These are phyloP conservation scores for Leucoraja erinaceus DNA, from an alignment of 2,113 vertebrate species.

Conservation along the genomic window DNA sequence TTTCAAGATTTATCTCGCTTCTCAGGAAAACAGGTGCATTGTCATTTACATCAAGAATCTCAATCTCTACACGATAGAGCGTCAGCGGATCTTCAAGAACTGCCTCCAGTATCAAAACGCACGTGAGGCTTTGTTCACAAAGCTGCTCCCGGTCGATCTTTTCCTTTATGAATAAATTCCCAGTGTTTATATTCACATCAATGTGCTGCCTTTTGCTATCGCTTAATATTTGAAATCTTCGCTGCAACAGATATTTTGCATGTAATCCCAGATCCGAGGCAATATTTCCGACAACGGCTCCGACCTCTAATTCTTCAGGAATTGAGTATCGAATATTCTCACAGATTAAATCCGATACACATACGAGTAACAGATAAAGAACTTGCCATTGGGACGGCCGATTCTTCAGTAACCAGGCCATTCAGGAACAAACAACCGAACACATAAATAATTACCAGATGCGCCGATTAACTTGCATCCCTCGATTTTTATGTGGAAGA, in stretches of 20 bases:
- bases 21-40: neutral
- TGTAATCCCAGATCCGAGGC: conserved; percentile 55
- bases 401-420: neutral
- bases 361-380: neutral
- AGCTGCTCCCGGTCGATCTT: conserved; percentile 60
- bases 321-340: neutral
- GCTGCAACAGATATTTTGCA: conserved; percentile 22
- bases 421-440: neutral
- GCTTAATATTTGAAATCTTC: conserved; percentile 54
- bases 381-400: neutral
- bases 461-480: neutral
- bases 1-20: conserved; percentile 48
- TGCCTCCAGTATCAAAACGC: conserved; percentile 42
- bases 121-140: conserved; percentile 46
- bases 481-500: neutral
- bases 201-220: conserved; percentile 49
- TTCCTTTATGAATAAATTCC: conserved; percentile 61
- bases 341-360: neutral
- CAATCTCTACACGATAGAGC: neutral
- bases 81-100: conserved; percentile 39
- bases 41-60: conserved; percentile 3
- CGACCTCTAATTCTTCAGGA: conserved; percentile 56
- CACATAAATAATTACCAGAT: neutral
- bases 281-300: conserved; percentile 54
- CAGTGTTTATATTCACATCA: conserved; percentile 61